These are phyloP conservation scores for Rhamphomyia laevipes DNA, from an alignment of 2,888 invertebrate species.

Conservation along the genomic window DNA sequence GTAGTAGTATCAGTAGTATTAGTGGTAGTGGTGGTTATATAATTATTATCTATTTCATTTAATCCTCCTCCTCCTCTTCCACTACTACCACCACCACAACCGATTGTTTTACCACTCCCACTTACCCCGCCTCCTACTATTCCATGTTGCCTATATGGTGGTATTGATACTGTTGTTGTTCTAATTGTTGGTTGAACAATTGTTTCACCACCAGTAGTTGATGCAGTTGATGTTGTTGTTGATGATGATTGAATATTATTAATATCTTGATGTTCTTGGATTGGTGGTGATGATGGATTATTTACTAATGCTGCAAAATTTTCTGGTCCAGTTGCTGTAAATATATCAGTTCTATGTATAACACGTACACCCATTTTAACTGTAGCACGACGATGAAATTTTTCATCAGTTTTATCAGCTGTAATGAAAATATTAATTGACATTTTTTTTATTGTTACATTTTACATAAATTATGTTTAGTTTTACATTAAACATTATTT, in stretches of 20 bases:
- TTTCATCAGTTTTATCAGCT: constrained; percentile 79
- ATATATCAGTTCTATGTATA: constrained; percentile 47
- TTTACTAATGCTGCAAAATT: constrained; percentile 27
- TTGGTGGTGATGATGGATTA: constrained; percentile 20
- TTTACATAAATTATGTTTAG: too few relatives aligned
- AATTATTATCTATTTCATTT: background rate
- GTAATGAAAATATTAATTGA: constrained; percentile 25
- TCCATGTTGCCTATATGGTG: background rate
- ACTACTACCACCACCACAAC: too few relatives aligned
- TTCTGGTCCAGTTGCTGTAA: constrained; percentile 23
- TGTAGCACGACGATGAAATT: constrained; percentile 63
- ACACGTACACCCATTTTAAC: constrained; percentile 80
- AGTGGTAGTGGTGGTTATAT: background rate
- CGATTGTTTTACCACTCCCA: too few relatives aligned
- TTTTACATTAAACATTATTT: too few relatives aligned
- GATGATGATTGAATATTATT: background rate
- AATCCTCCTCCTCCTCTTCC: too few relatives aligned
- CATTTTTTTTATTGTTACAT: too few relatives aligned
- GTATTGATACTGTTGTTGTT: constrained; percentile 2
- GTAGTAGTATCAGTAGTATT: too few relatives aligned
- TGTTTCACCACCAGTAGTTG: background rate
- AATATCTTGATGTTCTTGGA: constrained; percentile 3
- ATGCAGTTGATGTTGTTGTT: background rate
- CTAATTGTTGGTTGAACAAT: background rate
- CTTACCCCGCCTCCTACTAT: too few relatives aligned